Percentiles rank a stretch among this genome's conserved stretches.
These are phyloP conservation scores for Zapornia atra DNA, from an alignment of 2,113 vertebrate genomes.

Conservation along the genomic window DNA sequence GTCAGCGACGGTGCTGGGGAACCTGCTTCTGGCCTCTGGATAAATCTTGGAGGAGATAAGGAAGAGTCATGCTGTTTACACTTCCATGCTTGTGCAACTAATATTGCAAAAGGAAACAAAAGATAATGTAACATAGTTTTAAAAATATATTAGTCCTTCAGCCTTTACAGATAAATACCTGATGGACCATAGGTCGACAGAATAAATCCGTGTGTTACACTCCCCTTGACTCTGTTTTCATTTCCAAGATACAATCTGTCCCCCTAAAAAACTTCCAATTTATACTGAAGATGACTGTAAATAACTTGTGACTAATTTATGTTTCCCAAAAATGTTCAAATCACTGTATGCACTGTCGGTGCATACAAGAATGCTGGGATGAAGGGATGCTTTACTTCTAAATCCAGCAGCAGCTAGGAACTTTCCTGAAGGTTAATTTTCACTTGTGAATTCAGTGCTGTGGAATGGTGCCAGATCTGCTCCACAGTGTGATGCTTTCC, in stretches of 20 bases:
- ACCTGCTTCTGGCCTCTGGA: neutral
- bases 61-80: neutral
- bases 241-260: neutral
- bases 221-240: neutral
- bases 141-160: neutral
- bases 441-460: neutral
- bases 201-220: neutral
- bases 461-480: neutral
- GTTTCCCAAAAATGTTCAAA: no score
- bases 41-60: conserved; percentile 18
- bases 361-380: neutral
- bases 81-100: neutral
- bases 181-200: neutral
- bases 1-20: neutral
- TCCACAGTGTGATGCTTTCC: neutral
- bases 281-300: neutral
- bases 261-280: neutral
- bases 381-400: neutral
- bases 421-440: neutral
- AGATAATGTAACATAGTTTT: neutral
- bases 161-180: neutral
- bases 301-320: neutral
- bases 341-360: neutral
- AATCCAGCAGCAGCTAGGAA: neutral
- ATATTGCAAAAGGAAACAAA: neutral